phyloP scores from a whole-genome alignment of 2,888 invertebrate species.

The Drosophila basisetae region DNA sequence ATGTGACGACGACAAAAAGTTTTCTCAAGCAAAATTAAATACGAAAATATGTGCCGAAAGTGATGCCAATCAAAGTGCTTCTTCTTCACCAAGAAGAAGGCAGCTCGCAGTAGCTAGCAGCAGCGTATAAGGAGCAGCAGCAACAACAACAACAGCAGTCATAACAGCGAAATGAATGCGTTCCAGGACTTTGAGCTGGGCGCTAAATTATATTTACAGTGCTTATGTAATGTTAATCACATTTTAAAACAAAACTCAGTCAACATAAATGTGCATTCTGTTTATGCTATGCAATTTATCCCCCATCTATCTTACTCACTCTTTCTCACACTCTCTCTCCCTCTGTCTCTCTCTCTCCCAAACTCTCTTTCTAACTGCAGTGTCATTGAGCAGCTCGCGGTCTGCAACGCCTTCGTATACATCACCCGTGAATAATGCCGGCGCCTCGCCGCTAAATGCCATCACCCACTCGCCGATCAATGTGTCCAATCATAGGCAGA shows the following conservation, averaged over 20 bases:
- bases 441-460: conserved; percentile 89
- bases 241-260: not conserved
- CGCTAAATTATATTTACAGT: conserved; percentile 84
- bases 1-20: conserved; percentile 74
- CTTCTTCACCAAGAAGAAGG: conserved; percentile 30
- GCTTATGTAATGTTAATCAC: conserved; percentile 81
- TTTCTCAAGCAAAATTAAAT: conserved; percentile 59
- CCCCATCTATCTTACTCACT: not conserved
- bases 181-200: conserved; percentile 83
- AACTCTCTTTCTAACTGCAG: conserved; percentile 85
- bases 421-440: conserved; percentile 89
- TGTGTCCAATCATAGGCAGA: conserved; percentile 90
- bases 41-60: conserved; percentile 67
- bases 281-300: not conserved
- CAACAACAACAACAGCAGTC: conserved; percentile 7
- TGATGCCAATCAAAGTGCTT: conserved; percentile 54
- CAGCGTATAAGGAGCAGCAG: conserved; percentile 5
- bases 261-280: conserved; percentile 6
- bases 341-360: not conserved
- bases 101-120: conserved; percentile 5
- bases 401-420: conserved; percentile 97
- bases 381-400: conserved; percentile 96
- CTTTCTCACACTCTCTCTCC: not conserved
- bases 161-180: conserved; percentile 74
- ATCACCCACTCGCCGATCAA: conserved; percentile 87